Base-by-base conservation (phyloP, 2,797 vertebrate genomes). In the Brachyalestes nurse region DNA sequence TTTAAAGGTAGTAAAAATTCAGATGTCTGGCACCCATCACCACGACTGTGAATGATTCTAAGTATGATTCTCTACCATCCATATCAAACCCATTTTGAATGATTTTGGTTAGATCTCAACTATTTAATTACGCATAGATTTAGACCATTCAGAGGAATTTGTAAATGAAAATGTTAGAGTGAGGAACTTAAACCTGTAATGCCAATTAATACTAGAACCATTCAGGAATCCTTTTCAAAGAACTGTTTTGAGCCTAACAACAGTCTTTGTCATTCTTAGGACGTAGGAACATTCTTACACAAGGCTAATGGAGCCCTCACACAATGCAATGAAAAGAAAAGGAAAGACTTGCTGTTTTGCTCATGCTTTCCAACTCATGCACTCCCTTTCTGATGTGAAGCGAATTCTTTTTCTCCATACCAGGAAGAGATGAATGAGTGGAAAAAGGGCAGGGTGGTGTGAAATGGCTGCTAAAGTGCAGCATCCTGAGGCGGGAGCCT, bases 291-390 rank as follows among this genome's bases (percentile, higher is more conserved):
- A 25, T 60, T 60, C 58, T n/a, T 57, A 57, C 57, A 61, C 10
- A 8, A 25, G 58, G 23, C 42, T 12, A 45, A 25, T 77, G 82
- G 88, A 87, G 34, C 34, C 84, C 60, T 86, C 60, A 58, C 62
- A 80, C 47, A 47, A 42, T 47, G 77, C 57, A 61, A 10, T 62
- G 77, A 82, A 53, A 19, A 49, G 53, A 55, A 71, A 55, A 69
- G 73, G 49, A 71, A 61, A 42, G 34, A 57, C 45, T 77, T 13
- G 66, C 67, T 38, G 28, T 72, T 42, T 45, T 25, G 53, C 51
- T 55, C 38, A 21, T 14, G 25, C 71, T 75, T 40, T 61, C 55
- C 5, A 45, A 34, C 47, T 64, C 19, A 13, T 25, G 13, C 13
- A 7, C 64, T 38, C 19, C 69, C 61, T 69, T 45, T 34, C 9